Base-by-base conservation (phyloP, 2,888 invertebrate species). In the Drosophila paracracens region DNA sequence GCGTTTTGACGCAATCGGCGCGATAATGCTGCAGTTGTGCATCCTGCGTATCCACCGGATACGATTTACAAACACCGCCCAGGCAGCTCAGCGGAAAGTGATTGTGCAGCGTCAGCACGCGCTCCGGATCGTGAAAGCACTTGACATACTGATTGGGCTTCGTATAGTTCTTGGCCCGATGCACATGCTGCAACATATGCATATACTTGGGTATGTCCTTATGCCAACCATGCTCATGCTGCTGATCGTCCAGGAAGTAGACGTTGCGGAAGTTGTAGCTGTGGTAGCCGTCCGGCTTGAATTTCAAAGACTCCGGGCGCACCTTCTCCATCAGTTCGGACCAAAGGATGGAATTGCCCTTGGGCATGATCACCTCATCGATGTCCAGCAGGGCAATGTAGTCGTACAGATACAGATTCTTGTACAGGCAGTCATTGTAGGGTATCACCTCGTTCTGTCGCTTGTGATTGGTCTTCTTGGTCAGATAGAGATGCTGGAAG, bases 341-440 rank as follows among this genome's bases (percentile, higher is more conserved):
- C 98, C 98, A 99, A 1, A 95, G 94, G 7, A 93, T 93, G 75
- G 95, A 95, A 21, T 92, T 92, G 88, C 95, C 95, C 83, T 96
- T 95, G 10, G 98, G 98, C 95, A 99, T 97, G 84, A 99, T 98
- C 65, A 98, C 97, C 93, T 99, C 99, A 93, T 99, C 99, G 79
- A 98, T 97, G 92, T 99, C 99, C 61, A 98, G 94, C 70, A 99
- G 94, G n/a, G 97, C 97, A 63, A 98, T 96, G 94, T 97, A 98
- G 77, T 97, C 95, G 93, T 98, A 98, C 79, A 96, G 95, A 92
- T 98, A 97, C 94, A 98, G 95, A 92, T 98, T 97, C 92, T 97
- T 96, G 94, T 98, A 98, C 63, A 99, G 94, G 91, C 99, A 99
- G 93, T 99, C 99, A 93, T 99, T 99, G 94, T 99, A 99, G 16